These are phyloP conservation scores for Mesochorus sp. DNA, from an alignment of 2,888 invertebrate species.

Conservation along the genomic window DNA sequence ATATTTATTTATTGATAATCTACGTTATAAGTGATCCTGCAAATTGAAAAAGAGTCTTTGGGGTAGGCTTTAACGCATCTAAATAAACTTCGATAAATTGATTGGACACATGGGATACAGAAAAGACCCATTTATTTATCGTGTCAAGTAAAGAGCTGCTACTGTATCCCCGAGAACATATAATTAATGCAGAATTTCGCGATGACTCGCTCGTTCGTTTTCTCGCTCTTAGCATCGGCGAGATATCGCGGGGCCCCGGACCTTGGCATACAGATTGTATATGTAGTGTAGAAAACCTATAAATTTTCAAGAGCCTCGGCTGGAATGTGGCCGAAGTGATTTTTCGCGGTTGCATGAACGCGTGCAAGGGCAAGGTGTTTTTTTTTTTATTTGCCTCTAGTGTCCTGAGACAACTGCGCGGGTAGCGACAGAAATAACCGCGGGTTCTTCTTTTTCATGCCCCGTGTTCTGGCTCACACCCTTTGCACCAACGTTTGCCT, in stretches of 20 bases:
- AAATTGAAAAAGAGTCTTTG: too few species aligned
- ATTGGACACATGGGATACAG: too few species aligned
- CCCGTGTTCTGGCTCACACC: neutral
- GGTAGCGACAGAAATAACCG: neutral
- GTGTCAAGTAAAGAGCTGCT: too few species aligned
- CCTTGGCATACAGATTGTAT: constrained; percentile 70
- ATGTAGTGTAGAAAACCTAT: constrained; percentile 63
- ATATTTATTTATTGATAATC: too few species aligned
- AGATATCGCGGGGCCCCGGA: constrained; percentile 58
- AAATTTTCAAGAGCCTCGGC: constrained; percentile 65
- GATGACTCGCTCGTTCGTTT: neutral
- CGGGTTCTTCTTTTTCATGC: neutral
- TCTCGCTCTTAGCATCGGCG: constrained; percentile 9
- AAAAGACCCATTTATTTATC: too few species aligned
- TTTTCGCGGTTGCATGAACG: constrained; percentile 68
- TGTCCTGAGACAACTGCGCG: neutral
- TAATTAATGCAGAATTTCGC: constrained; percentile 66
- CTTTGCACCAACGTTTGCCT: neutral
- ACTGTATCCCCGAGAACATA: neutral
- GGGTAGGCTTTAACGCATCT: too few species aligned
- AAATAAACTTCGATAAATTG: too few species aligned
- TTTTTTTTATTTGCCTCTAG: constrained; percentile 32
- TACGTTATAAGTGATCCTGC: too few species aligned
- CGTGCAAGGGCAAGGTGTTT: constrained; percentile 75
- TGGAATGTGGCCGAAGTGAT: constrained; percentile 71